These are phyloP conservation scores for Buphagus erythrorhynchus DNA, from an alignment of 2,797 vertebrate genomes.

Conservation along the genomic window DNA sequence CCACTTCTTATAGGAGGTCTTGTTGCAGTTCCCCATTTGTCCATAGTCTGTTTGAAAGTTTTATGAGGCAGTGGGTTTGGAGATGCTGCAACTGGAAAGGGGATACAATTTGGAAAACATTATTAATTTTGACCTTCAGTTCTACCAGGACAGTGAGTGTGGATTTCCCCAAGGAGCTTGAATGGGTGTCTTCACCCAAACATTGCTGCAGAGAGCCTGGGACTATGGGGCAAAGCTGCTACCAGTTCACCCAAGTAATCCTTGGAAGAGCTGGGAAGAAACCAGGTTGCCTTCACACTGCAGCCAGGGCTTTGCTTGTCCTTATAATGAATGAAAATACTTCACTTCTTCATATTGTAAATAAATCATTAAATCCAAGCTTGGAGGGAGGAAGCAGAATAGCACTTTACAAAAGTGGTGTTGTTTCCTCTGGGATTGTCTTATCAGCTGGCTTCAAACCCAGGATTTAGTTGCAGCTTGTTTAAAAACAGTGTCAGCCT, in stretches of 20 bases:
- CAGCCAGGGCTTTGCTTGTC: not conserved
- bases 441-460: constrained; percentile 32
- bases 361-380: constrained; percentile 25
- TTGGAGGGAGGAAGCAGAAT: not conserved
- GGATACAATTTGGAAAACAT: not conserved
- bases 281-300: not conserved
- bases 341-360: not conserved
- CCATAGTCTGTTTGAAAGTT: constrained; percentile 1
- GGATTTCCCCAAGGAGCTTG: not conserved
- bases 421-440: not conserved
- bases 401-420: not conserved
- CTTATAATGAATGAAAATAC: constrained; percentile 3
- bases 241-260: not conserved
- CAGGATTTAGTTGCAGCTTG: not conserved
- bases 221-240: not conserved
- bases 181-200: not conserved
- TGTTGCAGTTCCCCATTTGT: not conserved
- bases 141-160: not conserved
- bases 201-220: not conserved
- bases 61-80: not conserved
- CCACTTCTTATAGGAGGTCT: not conserved
- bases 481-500: not conserved
- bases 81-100: not conserved
- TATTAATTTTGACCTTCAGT: not conserved
- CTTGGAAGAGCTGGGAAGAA: not conserved